Evolutionary conservation across 2,888 invertebrate genomes (phyloP).

Genomic region (Lacanobia wlatinum): DNA sequence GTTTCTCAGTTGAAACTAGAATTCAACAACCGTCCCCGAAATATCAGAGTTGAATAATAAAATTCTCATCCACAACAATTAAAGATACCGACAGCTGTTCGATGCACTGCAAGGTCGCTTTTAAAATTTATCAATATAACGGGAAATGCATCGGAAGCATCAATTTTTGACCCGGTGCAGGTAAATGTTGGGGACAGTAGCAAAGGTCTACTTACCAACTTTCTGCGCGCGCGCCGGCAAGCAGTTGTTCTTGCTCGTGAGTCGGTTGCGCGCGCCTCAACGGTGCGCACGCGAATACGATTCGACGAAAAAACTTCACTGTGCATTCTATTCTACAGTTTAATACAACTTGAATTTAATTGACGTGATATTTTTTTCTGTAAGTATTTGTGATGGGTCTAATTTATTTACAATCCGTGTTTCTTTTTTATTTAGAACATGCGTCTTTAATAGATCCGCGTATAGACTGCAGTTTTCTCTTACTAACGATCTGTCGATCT

Average conservation of each 20-base stretch:
- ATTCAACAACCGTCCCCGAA: conserved; percentile 9
- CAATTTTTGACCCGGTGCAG: conserved; percentile 27
- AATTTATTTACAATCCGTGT: background rate
- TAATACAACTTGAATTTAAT: conserved; percentile 48
- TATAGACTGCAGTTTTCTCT: conserved; percentile 30
- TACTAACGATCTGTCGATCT: conserved; percentile 19
- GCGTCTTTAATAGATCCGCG: background rate
- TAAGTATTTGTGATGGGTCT: conserved; percentile 50
- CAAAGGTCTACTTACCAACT: conserved; percentile 57
- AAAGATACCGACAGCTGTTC: conserved; percentile 2
- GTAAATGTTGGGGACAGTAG: conserved; percentile 62
- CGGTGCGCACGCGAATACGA: conserved; percentile 77
- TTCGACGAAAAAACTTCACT: conserved; percentile 36
- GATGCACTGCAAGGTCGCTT: conserved; percentile 30
- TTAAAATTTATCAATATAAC: conserved; percentile 34
- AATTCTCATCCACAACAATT: conserved; percentile 24
- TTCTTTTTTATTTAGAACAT: background rate
- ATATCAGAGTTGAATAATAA: conserved; percentile 1
- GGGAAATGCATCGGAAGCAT: conserved; percentile 43
- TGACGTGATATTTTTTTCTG: conserved; percentile 55
- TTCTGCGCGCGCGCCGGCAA: conserved; percentile 57
- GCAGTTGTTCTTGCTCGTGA: conserved; percentile 59
- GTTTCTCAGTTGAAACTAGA: background rate
- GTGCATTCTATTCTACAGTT: conserved; percentile 60
- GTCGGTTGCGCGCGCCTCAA: conserved; percentile 75